A percentile compares a stretch with the other conserved stretches of the same genome.
Evolutionary conservation across 2,113 vertebrate species (phyloP).

Genomic region (Solea solea): DNA sequence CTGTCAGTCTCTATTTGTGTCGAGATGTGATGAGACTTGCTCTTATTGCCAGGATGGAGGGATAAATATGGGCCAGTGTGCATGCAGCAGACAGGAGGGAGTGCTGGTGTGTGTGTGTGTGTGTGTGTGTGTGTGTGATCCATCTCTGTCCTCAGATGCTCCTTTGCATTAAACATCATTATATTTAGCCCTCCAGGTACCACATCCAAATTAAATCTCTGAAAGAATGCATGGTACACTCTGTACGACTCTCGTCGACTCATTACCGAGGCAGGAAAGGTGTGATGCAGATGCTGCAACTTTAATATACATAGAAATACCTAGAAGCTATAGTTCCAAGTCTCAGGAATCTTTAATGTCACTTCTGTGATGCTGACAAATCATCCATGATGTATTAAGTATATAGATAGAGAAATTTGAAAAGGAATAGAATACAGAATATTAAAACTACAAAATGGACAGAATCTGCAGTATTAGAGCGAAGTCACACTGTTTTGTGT

Average conservation of each 20-base stretch:
- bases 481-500: no score
- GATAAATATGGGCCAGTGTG: slow-evolving; percentile 13
- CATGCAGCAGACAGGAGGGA: slow-evolving; percentile 11
- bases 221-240: slow-evolving; percentile 7
- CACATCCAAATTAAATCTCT: slow-evolving; percentile 23
- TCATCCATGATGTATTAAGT: no score
- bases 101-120: slow-evolving; percentile 22
- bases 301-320: neutral
- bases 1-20: slow-evolving; percentile 7
- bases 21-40: slow-evolving; percentile 29
- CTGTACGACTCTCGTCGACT: neutral
- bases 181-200: slow-evolving; percentile 54
- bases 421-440: no score
- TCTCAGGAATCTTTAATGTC: no score
- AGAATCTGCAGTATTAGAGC: no score
- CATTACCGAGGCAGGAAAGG: neutral
- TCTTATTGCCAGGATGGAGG: slow-evolving; percentile 21
- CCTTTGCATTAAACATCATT: slow-evolving; percentile 43
- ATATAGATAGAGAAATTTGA: no score
- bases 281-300: neutral
- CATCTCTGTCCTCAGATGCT: slow-evolving; percentile 56
- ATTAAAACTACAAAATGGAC: no score
- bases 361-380: no score
- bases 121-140: slow-evolving; percentile 16
- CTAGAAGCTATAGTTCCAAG: no score